Evolutionary conservation across 2,797 vertebrate species (phyloP).

Genomic region (Spea hammondii): DNA sequence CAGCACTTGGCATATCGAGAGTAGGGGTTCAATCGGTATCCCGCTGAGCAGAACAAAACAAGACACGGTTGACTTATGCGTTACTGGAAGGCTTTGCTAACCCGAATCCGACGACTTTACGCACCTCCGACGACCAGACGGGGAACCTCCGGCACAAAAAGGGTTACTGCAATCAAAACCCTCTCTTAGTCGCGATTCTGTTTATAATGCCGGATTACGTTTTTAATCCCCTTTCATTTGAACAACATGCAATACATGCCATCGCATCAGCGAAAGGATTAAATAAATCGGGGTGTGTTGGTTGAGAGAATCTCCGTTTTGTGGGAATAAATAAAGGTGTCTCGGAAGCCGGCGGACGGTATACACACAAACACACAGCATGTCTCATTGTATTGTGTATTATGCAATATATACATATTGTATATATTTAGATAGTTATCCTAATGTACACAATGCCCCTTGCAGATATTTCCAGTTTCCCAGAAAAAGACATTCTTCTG

Average conservation of each 20-base stretch:
- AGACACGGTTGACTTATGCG: not conserved
- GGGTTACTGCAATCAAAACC: conserved; percentile 8
- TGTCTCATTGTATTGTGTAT: no score
- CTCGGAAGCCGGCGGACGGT: not conserved
- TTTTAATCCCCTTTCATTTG: conserved; percentile 35
- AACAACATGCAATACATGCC: conserved; percentile 21
- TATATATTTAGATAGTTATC: no score
- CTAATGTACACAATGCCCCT: no score
- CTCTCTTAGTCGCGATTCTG: conserved; percentile 25
- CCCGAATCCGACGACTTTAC: not conserved
- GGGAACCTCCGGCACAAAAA: not conserved
- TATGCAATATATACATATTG: no score
- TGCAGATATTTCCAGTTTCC: no score
- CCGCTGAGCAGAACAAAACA: not conserved
- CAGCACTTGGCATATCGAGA: conserved; percentile 2
- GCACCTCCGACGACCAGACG: not conserved
- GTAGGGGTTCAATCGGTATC: conserved; percentile 19
- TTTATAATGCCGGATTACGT: conserved; percentile 30
- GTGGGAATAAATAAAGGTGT: not conserved
- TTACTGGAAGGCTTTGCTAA: not conserved
- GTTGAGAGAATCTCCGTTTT: not conserved
- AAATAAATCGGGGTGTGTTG: conserved; percentile 19
- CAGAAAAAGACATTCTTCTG: no score
- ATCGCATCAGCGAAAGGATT: conserved; percentile 15
- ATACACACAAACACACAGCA: not conserved